Base-by-base conservation (phyloP, 2,888 invertebrate species). In the Tenthredo livida region DNA sequence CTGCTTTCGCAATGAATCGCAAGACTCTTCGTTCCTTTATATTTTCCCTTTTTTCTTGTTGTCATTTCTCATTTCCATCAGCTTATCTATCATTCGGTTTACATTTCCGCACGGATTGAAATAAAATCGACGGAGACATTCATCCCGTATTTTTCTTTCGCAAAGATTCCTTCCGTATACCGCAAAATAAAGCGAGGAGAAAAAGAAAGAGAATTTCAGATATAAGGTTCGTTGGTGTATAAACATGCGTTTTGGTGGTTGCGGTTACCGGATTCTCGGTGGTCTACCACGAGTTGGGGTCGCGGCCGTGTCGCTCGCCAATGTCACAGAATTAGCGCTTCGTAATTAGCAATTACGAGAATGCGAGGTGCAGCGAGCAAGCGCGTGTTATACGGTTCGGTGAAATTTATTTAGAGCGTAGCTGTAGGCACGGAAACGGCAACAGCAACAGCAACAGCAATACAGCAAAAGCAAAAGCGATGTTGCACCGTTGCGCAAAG, bases 391-490 rank as follows among this genome's bases (percentile, higher is more conserved):
- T 29, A 40, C 21, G 58, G 37, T 40, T 58, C 37, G 37, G 21
- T 80, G 80, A 37, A 80, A 80, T 80, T 80, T 80, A 80, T 80
- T 78, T 78, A 78, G 37, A 78, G 54, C 50, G 7, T 58, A 15
- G 29, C 33, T 40, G 43, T 10, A 73, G 72, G n/a, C 4, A 43
- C 33, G 17, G 12, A 29, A 65, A 61, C 61, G 25, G 25, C 21
- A 61, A 21, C 61, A 21, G 25, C 61, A 61, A 10, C 21, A 61
- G 21, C 17, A 54, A 54, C n/a, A 54, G 54, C 17, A 54, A 54
- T n/a, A 2, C 1, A 25, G 54, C 17, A 54, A 54, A 6, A 54
- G 54, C 17, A 58, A 58, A 2, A n/a, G 21, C 25, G 10, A 3
- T 3, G 70, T n/a, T 47, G 75, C 29, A 29, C 5, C 17, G 43